Evolutionary conservation across 2,797 vertebrate species (phyloP), one percentile per base, ranked within the genome.

Genomic region (Crenuchus spilurus): DNA sequence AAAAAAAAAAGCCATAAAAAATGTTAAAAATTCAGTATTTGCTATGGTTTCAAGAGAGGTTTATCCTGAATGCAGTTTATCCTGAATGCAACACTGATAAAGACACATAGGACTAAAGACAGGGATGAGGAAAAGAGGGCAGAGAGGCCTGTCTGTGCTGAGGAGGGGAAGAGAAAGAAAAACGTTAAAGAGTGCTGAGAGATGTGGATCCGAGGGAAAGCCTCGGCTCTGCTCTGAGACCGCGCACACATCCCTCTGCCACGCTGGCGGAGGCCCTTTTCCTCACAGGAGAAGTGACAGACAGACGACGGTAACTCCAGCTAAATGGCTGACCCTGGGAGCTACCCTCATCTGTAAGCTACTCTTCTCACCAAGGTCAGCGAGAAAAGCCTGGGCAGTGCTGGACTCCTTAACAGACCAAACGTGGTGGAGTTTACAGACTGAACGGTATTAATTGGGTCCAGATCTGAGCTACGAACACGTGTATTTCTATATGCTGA

Each of bases 251-350:
- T 62, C 74, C 55, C 64, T 51, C 54, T 11, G 67, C 41, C 60
- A 60, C 13, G 80, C 76, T 76, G 64, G 72, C 70, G 76, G 62
- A 77, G 49, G 69, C 62, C 81, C 79, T 88, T 85, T 55, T 84
- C 85, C 82, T 71, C 83, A 48, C 73, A 83, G 81, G 85, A 92
- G 84, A 91, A 88, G 87, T 87, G 88, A 91, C 91, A 91, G 84
- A 75, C 86, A 71, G 80, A 83, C 83, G 85, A 91, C 35, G 37
- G 72, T 88, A 85, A 86, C 87, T 84, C 86, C 83, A 72, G 68
- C 55, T 65, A 65, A 87, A 88, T 86, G 78, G 76, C 74, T 46
- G 80, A 82, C 54, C 76, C 37, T 22, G 64, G 75, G 83, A 84
- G 70, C 83, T 78, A 89, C 89, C 78, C 81, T 86, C 68, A 81